Base-by-base conservation (phyloP, 2,888 invertebrate species). In the Taphrorychus bicolor region DNA sequence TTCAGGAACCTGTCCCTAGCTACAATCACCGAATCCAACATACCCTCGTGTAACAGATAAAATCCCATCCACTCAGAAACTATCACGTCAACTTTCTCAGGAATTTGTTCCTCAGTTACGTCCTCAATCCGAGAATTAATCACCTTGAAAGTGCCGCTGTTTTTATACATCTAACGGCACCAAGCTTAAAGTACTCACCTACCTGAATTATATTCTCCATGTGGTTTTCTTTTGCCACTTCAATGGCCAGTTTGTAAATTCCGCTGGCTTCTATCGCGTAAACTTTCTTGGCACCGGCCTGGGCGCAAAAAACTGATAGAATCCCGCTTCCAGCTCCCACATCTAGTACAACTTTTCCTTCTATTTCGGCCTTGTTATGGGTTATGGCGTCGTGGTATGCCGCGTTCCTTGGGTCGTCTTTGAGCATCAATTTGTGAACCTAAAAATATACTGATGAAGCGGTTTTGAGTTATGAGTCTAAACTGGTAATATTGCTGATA, bases 41-140 rank as follows among this genome's bases (percentile, higher is more conserved):
- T 98, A 5, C 94, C 95, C 82, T 98, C 97, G 78, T 97, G 97
- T 14, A 98, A 83, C 24, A 98, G 84, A 82, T 95, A 97, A 82
- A 97, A 97, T 0, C 97, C 97, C 97, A 98, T 98, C 97, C 97
- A 98, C 83, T 98, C 97, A 0, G 97, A 97, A 3, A 98, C 88
- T 71, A 98, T 93, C 7, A 95, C 87, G 81, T 97, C 97, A 1
- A 94, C 92, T 81, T 91, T 89, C 71, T 80, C 83, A 0, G 91
- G 89, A 56, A 93, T 80, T 0, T 81, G 78, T 11, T 23, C 19
- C n/a, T 19, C 24, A 2, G 60, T 49, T 2, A 95, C 85, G 77
- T 95, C 90, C 84, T 96, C 95, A 5, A 94, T 87, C 83, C 85
- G 87, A 58, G 87, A 87, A 76, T 93, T 89, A 48, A 95, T 86